phyloP scores from a whole-genome alignment of 2,888 invertebrate species.

The Trichogramma evanescens region DNA sequence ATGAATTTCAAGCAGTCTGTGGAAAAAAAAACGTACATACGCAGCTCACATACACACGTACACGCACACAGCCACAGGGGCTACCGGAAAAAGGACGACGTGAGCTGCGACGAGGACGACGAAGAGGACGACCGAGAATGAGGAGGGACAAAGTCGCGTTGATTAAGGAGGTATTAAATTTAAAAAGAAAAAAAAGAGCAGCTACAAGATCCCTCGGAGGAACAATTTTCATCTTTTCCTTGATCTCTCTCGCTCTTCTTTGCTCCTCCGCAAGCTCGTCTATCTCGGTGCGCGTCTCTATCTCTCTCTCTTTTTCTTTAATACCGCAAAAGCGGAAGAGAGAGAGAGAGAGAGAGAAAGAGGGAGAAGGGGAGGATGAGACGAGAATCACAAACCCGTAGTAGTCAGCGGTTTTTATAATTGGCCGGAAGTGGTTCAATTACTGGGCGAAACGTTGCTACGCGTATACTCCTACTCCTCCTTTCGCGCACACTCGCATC shows the following conservation, averaged over 20 bases:
- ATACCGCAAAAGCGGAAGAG: neutral
- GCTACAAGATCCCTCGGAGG: no score
- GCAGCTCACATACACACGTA: no score
- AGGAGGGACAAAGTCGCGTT: slow-evolving; percentile 14
- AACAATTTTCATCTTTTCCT: no score
- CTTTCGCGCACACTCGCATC: neutral
- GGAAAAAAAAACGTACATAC: neutral
- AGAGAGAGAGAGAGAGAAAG: slow-evolving; percentile 3
- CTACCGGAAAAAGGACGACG: no score
- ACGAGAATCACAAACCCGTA: slow-evolving; percentile 28
- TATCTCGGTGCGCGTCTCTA: neutral
- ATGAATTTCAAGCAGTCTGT: slow-evolving; percentile 8
- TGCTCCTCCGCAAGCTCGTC: neutral
- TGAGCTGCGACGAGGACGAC: neutral
- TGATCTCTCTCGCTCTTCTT: no score
- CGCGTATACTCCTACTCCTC: neutral
- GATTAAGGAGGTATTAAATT: slow-evolving; percentile 10
- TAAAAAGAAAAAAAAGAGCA: slow-evolving; percentile 2
- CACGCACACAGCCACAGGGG: no score
- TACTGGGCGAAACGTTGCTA: slow-evolving; percentile 7
- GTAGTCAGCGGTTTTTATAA: slow-evolving; percentile 39
- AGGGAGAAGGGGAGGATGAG: slow-evolving; percentile 3
- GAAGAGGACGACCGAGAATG: neutral
- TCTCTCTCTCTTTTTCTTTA: neutral
- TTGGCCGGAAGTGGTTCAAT: slow-evolving; percentile 32